Base-by-base conservation (phyloP, 2,113 vertebrate species). In the Calyptommatus sinebrachiatus region DNA sequence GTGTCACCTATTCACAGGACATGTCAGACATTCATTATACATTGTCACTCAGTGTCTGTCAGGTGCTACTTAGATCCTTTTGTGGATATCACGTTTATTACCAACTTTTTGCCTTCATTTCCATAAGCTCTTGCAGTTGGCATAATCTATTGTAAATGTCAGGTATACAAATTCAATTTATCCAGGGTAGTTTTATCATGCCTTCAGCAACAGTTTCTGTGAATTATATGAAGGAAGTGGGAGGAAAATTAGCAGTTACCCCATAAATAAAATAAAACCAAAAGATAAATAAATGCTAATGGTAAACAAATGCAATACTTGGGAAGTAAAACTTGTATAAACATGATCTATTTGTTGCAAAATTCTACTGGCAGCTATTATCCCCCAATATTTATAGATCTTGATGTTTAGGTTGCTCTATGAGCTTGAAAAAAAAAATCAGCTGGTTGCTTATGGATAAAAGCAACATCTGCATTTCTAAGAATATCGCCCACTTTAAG, bases 11-110 rank as follows among this genome's bases (percentile, higher is more conserved):
- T 90, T 93, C 89, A 88, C 71, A 85, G 73, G 88, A 88, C 72
- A n/a, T 14, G 50, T 61, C 85, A 86, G 85, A 88, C 87, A 85
- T 86, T 88, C 85, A 87, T 84, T 86, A 68, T 28, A 6, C 67
- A 89, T 83, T 80, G 78, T 90, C 86, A 87, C 60, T 88, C 80
- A 79, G 31, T 53, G 84, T 74, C 84, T 93, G 90, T 88, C 85
- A 93, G 85, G 85, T 89, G 82, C 67, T 86, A 86, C 82, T 90
- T 86, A 83, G 69, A 22, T 71, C 31, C 71, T 45, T 71, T 24
- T 48, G 66, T 70, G 76, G 74, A 53, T 77, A 86, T 87, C 74
- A 76, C 45, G 87, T 89, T 88, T 84, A 88, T 81, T 90, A 86
- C 86, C 80, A 72, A 83, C 82, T 81, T 65, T 71, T 88, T 79